Evolutionary conservation across 1,140 invertebrate genomes (phyloP), one percentile per base, ranked within the genome.

Genomic region (Diorhabda sublineata): DNA sequence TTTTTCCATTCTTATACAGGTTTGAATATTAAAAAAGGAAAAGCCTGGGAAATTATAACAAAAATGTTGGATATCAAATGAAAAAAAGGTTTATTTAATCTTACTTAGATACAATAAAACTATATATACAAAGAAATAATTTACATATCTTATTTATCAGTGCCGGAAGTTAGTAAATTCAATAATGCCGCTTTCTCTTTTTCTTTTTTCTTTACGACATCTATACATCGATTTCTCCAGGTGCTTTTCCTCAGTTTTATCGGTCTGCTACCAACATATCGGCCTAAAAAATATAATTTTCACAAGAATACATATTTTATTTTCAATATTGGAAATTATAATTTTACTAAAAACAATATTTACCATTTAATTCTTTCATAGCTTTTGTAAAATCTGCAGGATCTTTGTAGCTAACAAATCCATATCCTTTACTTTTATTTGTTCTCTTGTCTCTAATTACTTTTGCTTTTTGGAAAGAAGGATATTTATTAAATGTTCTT

Each of bases 381-480:
- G 98, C 98, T 78, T 93, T 91, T 52, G 97, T 96, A 78, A 98
- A 99, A 82, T 99, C 98, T 56, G 92, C 90, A 0, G 98, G 96
- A 83, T 99, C 96, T 79, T 95, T 97, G 79, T 99, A 99, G 75
- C 97, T 99, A 47, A 99, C 95, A 82, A 99, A 99, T 4, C 98
- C 98, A 83, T 97, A 99, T 5, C 98, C 98, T 85, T 98, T 98
- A 60, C 94, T 98, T 83, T 99, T 99, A 79, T 98, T 98, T 0
- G 96, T 97, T 60, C 97, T 83, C 79, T 97, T 98, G 80, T 99
- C 98, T 71, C 98, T 84, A 2, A 99, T 89, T 4, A 99, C 97
- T 82, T 97, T 97, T 0, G 98, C 97, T 80, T 90, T 92, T 78
- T 93, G 87, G 82, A 99, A 99, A 57, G 96, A 98, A 0, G 92